phyloP scores from a whole-genome alignment of 1,140 invertebrate species.

The Tigriopus japonicus region DNA sequence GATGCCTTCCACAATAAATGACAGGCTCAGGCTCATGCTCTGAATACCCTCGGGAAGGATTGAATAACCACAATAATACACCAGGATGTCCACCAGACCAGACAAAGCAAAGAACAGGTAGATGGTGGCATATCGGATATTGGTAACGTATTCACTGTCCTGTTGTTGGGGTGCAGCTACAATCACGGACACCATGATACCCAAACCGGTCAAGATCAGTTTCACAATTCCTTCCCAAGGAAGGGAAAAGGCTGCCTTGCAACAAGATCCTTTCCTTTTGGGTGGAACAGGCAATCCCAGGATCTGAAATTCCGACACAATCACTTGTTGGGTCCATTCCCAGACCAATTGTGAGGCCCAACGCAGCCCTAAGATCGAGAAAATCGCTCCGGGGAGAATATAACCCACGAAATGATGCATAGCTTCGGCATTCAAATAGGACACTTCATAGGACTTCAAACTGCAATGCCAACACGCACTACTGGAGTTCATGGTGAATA shows the following conservation, averaged over 20 bases:
- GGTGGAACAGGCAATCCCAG: not conserved
- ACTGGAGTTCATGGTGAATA: too few relatives aligned
- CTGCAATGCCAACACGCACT: not conserved
- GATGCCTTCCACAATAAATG: conserved; percentile 27
- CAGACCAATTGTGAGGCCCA: not conserved
- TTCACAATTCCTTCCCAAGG: conserved; percentile 19
- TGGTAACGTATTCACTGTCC: conserved; percentile 20
- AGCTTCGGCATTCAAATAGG: not conserved
- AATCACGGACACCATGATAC: conserved; percentile 17
- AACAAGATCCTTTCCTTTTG: not conserved
- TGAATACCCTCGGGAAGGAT: conserved; percentile 23
- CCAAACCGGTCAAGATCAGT: conserved; percentile 16
- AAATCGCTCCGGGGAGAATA: not conserved
- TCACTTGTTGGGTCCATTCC: not conserved
- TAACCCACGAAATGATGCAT: not conserved
- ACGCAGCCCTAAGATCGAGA: not conserved
- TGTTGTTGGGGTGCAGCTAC: conserved; percentile 14
- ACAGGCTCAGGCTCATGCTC: conserved; percentile 25
- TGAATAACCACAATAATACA: conserved; percentile 25
- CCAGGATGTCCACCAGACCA: conserved; percentile 27
- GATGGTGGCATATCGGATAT: conserved; percentile 27
- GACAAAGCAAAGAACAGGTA: conserved; percentile 29
- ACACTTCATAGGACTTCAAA: not conserved
- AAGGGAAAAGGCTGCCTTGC: not conserved
- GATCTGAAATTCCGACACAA: not conserved